Conservation (phyloP, 2,113 vertebrate genomes). For the Odontophorus gujanensis region DNA sequence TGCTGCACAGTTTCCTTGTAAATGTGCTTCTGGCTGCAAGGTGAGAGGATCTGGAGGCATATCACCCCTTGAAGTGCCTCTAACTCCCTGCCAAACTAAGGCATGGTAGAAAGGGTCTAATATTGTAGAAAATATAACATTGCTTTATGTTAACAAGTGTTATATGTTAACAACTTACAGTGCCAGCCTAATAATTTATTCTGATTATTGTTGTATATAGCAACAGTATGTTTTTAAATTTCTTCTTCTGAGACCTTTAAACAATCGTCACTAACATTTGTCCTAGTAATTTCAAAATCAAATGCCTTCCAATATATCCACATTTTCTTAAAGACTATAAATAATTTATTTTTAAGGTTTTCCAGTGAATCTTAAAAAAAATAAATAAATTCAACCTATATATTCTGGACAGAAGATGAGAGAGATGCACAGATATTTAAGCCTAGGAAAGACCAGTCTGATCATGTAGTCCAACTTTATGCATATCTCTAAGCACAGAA, state of each 20-base stretch:
- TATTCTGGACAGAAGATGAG: not conserved
- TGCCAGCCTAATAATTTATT: not conserved
- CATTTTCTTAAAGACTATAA: not conserved
- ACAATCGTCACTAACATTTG: not conserved
- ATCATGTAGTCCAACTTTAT: not conserved
- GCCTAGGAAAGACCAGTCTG: not conserved
- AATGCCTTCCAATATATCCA: not conserved
- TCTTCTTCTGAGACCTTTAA: not conserved
- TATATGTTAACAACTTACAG: not conserved
- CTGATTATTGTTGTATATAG: not conserved
- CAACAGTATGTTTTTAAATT: not conserved
- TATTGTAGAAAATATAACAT: not conserved
- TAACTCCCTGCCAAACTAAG: not conserved
- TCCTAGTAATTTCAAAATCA: not conserved
- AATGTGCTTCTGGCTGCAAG: not conserved
- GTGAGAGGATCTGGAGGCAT: not conserved
- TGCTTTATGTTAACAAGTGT: not conserved
- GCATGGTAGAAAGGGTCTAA: not conserved
- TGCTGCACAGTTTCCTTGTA: accelerated
- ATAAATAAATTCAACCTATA: not conserved
- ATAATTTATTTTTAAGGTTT: not conserved
- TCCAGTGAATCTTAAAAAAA: not conserved
- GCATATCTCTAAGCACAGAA: not conserved
- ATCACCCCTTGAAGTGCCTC: not conserved
- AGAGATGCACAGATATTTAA: not conserved